Evolutionary conservation across 1,140 invertebrate genomes (phyloP).

Genomic region (Musca domestica): DNA sequence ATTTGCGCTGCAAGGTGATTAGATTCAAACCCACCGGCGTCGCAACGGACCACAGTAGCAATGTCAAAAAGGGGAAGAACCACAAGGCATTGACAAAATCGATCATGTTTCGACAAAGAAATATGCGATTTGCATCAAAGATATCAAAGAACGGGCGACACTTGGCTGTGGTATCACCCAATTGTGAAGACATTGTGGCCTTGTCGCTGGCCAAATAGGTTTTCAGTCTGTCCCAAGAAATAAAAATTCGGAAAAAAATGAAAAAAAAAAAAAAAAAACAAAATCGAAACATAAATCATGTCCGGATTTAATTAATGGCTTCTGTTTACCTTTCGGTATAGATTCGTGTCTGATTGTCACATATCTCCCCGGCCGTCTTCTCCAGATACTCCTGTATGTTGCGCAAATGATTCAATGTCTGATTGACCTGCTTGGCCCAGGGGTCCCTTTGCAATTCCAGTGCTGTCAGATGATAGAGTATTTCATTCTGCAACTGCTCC

Average conservation of each 20-base stretch:
- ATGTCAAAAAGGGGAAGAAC: slow-evolving; percentile 56
- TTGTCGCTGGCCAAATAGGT: slow-evolving; percentile 67
- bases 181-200: slow-evolving; percentile 63
- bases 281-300: no score
- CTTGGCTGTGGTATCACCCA: slow-evolving; percentile 63
- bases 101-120: slow-evolving; percentile 69
- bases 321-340: slow-evolving; percentile 46
- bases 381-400: slow-evolving; percentile 73
- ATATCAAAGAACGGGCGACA: slow-evolving; percentile 73
- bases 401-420: slow-evolving; percentile 69
- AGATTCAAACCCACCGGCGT: slow-evolving; percentile 52
- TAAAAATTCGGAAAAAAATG: no score
- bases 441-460: slow-evolving; percentile 71
- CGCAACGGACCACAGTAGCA: slow-evolving; percentile 52
- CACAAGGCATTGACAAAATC: slow-evolving; percentile 67
- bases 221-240: slow-evolving; percentile 57
- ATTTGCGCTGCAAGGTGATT: slow-evolving; percentile 41
- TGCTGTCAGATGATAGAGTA: slow-evolving; percentile 72
- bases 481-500: slow-evolving; percentile 66
- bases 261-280: no score
- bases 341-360: slow-evolving; percentile 54
- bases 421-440: slow-evolving; percentile 61
- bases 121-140: slow-evolving; percentile 62
- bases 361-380: slow-evolving; percentile 70
- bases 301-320: neutral